Evolutionary conservation across 2,113 vertebrate species (phyloP).

Genomic region (Tupaia tana): DNA sequence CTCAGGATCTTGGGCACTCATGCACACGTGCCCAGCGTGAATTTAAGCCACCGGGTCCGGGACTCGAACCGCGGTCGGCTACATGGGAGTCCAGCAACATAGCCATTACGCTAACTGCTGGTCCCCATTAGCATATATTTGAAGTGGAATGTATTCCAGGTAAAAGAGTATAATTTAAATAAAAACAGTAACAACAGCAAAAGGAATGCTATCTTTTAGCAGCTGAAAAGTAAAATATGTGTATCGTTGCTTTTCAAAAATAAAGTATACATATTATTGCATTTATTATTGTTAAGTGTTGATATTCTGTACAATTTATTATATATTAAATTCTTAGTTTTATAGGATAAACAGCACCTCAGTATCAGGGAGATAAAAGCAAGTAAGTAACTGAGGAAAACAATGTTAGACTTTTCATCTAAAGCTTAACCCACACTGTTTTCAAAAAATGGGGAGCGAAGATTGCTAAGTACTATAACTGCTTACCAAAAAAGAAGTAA

Average conservation of each 20-base stretch:
- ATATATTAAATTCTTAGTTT: background rate
- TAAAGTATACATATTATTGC: background rate
- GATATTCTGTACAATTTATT: background rate
- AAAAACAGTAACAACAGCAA: background rate
- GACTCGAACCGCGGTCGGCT: no score
- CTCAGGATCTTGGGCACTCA: no score
- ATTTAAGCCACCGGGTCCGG: no score
- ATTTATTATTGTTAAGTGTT: background rate
- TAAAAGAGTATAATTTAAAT: background rate
- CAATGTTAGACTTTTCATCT: background rate
- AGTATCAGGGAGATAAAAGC: background rate
- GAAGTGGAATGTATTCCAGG: background rate
- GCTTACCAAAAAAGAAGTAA: background rate
- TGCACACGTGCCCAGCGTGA: no score
- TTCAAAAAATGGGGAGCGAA: background rate
- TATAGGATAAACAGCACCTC: background rate
- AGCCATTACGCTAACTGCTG: no score
- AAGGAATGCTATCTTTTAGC: background rate
- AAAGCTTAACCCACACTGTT: background rate
- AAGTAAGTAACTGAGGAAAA: background rate
- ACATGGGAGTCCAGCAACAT: no score
- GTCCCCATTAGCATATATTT: no score
- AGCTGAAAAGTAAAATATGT: background rate
- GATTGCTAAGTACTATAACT: background rate
- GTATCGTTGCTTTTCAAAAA: background rate